Evolutionary conservation across 2,888 invertebrate genomes (phyloP), one percentile per base, ranked within the genome.

Genomic region (Desoria tigrina): DNA sequence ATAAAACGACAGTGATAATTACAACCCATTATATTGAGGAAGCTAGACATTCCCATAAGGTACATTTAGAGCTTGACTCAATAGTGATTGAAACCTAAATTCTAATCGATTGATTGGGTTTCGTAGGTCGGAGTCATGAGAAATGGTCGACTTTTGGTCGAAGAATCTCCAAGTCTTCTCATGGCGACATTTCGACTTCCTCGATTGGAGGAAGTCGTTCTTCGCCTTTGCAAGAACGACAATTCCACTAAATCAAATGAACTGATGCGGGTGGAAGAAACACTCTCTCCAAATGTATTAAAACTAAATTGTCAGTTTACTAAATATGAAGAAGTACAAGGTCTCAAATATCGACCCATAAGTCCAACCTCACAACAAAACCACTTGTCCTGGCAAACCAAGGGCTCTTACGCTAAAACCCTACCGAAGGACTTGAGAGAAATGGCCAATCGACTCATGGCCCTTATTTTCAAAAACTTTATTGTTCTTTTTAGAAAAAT

Each of bases 11-110:
- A n/a, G 66, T 69, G 1, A 68, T 73, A 24, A 69, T 73, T 9
- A 73, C 73, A 1, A 73, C 73, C 14, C 71, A 71, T 58, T 71
- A 71, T 56, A 71, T 71, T 23, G 70, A 71, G 39, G 73, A 73
- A 56, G 66, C 71, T 1, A 60, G 65, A 49, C 54, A 65, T 4
- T 66, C 73, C 9, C 53, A 71, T 24, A 59, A 55, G 53, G 72
- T 73, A 64, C n/a, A n/a, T n/a, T n/a, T n/a, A n/a, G n/a, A n/a
- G n/a, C n/a, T n/a, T n/a, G n/a, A n/a, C n/a, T n/a, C n/a, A n/a
- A n/a, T n/a, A n/a, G n/a, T n/a, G n/a, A n/a, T n/a, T n/a, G n/a
- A n/a, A n/a, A n/a, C n/a, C n/a, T n/a, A n/a, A n/a, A n/a, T n/a
- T n/a, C n/a, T n/a, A n/a, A n/a, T n/a, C n/a, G n/a, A n/a, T n/a